Evolutionary conservation across 2,888 invertebrate genomes (phyloP).

Genomic region (Caenorhabditis sp.): DNA sequence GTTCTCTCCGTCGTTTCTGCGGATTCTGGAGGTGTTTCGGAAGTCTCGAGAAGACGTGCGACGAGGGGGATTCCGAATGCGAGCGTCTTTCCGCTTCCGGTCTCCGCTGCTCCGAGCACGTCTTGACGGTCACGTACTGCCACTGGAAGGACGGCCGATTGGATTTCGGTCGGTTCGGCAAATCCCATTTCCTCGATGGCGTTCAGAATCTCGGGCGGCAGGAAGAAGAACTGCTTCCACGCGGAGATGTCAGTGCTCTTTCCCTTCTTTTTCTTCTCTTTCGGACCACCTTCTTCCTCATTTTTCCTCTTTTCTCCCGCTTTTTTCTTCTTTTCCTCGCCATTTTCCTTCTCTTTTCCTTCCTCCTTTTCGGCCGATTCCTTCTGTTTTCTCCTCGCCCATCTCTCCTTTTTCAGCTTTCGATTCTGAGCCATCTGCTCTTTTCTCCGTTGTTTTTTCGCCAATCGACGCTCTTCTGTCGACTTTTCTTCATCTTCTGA

Average conservation of each 20-base stretch:
- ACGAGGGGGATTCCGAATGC: constrained; percentile 97
- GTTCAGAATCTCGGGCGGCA: constrained; percentile 57
- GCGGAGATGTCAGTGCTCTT: constrained; percentile 25
- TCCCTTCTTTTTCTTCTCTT: constrained; percentile 15
- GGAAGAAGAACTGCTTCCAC: constrained; percentile 62
- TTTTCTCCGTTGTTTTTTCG: constrained; percentile 35
- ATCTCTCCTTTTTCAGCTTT: constrained; percentile 33
- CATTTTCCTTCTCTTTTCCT: constrained; percentile 11
- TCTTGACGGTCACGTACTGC: constrained; percentile 91
- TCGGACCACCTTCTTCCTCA: no score
- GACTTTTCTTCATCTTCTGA: constrained; percentile 4
- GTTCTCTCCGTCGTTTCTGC: background rate
- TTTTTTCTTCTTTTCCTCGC: constrained; percentile 9
- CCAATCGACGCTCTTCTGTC: constrained; percentile 27
- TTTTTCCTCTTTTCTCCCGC: background rate
- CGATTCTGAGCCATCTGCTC: constrained; percentile 46
- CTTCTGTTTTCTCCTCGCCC: constrained; percentile 21
- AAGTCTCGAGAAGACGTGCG: constrained; percentile 65
- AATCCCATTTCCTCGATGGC: constrained; percentile 66
- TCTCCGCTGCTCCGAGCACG: constrained; percentile 97
- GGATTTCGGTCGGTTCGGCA: constrained; percentile 89
- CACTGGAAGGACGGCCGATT: constrained; percentile 86
- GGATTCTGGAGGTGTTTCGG: background rate
- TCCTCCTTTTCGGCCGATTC: constrained; percentile 5
- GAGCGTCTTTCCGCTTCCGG: constrained; percentile 97